Evolutionary conservation across 2,888 invertebrate species (phyloP), one percentile per base, ranked within the genome.

Genomic region (Perithous albicinctus): DNA sequence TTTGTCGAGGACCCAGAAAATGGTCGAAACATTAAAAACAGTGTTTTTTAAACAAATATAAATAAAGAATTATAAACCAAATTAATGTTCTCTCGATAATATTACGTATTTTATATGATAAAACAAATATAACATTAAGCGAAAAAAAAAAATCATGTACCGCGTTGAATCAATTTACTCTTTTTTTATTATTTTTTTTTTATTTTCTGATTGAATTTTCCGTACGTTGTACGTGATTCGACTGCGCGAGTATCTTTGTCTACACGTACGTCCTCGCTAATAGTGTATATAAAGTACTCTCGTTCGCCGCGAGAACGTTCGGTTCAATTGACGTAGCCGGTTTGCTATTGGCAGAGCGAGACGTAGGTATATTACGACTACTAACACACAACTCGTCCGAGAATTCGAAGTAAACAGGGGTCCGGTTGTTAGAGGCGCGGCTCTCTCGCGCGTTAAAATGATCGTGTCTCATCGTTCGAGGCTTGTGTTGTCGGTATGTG

Each of bases 261-360:
- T 51, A 38, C 35, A n/a, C 29, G 32, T 20, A 41, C 64, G 38
- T 26, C 15, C 38, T 41, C 56, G 35, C n/a, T 73, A 63, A 35
- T 59, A 10, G 35, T 32, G 64, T 66, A 66, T n/a, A n/a, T n/a
- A n/a, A n/a, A 67, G 76, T 76, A 73, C 29, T 63, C 73, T 67
- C 72, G 66, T 38, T 59, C 46, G 69, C 51, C 66, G 72, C 5
- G 56, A 8, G n/a, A 76, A 51, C 64, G 70, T 76, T 63, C n/a
- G n/a, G 63, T 70, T 80, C 80, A 80, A 80, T 77, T 80, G 67
- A 80, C 80, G 80, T 61, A 72, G 72, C 80, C 77, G 73, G n/a
- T 77, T 80, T 51, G 77, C 35, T 72, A 77, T 80, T 77, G 80
- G 48, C 35, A 48, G 35, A 54, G 32, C 32, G 67, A 35, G 51